These are phyloP conservation scores for Athetis lepigone DNA, from an alignment of 2,888 invertebrate genomes.

Conservation along the genomic window DNA sequence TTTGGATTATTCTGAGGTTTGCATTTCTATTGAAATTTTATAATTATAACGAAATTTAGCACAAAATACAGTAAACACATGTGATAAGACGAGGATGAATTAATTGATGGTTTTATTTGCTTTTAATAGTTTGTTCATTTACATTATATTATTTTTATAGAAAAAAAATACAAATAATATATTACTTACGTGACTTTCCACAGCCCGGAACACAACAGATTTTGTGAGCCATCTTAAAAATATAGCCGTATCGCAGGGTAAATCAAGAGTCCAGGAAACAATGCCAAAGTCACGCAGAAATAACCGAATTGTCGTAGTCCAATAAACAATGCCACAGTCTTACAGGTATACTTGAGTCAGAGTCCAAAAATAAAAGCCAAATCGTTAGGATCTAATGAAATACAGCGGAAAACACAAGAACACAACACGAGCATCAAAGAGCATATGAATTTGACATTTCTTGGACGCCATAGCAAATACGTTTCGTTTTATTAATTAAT, in stretches of 20 bases:
- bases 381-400: background rate
- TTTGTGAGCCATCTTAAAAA: slow-evolving; percentile 8
- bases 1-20: no score
- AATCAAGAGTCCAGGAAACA: background rate
- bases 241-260: background rate
- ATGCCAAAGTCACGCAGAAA: background rate
- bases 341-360: slow-evolving; percentile 3
- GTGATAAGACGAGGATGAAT: no score
- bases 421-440: background rate
- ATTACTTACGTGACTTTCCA: slow-evolving; percentile 1
- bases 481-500: background rate
- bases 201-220: slow-evolving; percentile 8
- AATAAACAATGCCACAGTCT: slow-evolving; percentile 4
- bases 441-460: slow-evolving; percentile 1
- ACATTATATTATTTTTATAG: no score
- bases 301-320: background rate
- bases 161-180: no score
- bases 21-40: no score
- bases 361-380: background rate
- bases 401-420: slow-evolving; percentile 4
- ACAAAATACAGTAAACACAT: no score
- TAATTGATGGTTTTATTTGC: no score
- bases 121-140: no score
- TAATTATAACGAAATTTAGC: no score
- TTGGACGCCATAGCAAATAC: no score